These are phyloP conservation scores for Cyprinodon brontotheroides DNA, from an alignment of 2,113 vertebrate genomes.

Conservation along the genomic window DNA sequence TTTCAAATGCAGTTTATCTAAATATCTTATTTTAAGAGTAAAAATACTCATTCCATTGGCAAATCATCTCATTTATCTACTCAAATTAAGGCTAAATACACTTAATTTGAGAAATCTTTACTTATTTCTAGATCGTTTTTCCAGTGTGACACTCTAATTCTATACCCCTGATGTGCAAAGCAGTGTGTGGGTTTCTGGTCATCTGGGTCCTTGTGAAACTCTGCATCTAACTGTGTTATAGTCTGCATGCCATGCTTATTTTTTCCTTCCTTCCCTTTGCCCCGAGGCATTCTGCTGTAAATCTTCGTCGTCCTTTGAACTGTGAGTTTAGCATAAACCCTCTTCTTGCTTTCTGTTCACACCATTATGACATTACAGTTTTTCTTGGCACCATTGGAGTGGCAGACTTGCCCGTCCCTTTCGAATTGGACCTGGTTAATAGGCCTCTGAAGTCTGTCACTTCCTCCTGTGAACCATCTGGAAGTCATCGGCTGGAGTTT, in stretches of 20 bases:
- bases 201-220: background rate
- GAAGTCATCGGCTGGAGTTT: slow-evolving; percentile 54
- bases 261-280: background rate
- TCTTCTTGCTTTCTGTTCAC: background rate
- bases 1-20: too few relatives aligned
- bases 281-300: slow-evolving; percentile 1
- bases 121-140: background rate
- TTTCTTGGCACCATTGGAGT: too few relatives aligned
- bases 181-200: background rate
- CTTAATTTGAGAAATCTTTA: too few relatives aligned
- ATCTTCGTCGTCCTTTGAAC: slow-evolving; percentile 32
- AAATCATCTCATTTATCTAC: too few relatives aligned
- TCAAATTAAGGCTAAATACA: too few relatives aligned
- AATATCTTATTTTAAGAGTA: too few relatives aligned
- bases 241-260: background rate
- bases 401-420: slow-evolving; percentile 2
- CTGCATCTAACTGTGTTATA: background rate
- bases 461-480: slow-evolving; percentile 63
- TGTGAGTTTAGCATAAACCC: slow-evolving; percentile 15
- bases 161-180: background rate
- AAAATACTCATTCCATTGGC: too few relatives aligned
- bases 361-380: slow-evolving; percentile 19
- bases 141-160: background rate
- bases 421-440: slow-evolving; percentile 26
- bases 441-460: slow-evolving; percentile 48